These are phyloP conservation scores for Tonatia bakeri DNA, from an alignment of 2,113 vertebrate genomes.

Conservation along the genomic window DNA sequence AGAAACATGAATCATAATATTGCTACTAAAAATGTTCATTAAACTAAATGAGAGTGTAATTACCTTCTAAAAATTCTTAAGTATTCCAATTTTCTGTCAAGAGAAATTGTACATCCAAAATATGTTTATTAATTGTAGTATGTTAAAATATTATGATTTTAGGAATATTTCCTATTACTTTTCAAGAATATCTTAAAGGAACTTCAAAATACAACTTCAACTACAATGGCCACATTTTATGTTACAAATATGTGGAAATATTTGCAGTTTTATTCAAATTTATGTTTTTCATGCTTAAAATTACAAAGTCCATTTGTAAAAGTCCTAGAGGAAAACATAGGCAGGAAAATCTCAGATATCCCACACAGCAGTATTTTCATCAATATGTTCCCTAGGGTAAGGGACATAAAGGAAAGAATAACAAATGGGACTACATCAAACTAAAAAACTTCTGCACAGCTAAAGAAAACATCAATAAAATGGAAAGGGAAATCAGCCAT, in stretches of 20 bases:
- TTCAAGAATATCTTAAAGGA: slow-evolving; percentile 27
- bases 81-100: slow-evolving; percentile 52
- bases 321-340: no score
- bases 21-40: slow-evolving; percentile 64
- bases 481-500: no score
- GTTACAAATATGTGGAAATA: not conserved
- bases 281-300: not conserved
- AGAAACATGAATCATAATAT: slow-evolving; percentile 65
- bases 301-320: not conserved
- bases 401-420: no score
- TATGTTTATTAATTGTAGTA: slow-evolving; percentile 27
- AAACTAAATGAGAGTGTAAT: slow-evolving; percentile 62
- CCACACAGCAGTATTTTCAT: no score
- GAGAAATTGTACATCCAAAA: slow-evolving; percentile 54
- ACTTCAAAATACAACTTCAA: not conserved
- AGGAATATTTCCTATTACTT: not conserved
- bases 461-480: no score
- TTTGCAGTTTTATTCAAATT: not conserved
- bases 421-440: no score
- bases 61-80: slow-evolving; percentile 61
- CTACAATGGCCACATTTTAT: not conserved
- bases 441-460: no score
- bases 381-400: no score
- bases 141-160: slow-evolving; percentile 47
- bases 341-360: no score